Percentiles rank a stretch among this genome's conserved stretches.
Conservation (phyloP, 2,113 vertebrate genomes). For the Hemichromis elongatus region DNA sequence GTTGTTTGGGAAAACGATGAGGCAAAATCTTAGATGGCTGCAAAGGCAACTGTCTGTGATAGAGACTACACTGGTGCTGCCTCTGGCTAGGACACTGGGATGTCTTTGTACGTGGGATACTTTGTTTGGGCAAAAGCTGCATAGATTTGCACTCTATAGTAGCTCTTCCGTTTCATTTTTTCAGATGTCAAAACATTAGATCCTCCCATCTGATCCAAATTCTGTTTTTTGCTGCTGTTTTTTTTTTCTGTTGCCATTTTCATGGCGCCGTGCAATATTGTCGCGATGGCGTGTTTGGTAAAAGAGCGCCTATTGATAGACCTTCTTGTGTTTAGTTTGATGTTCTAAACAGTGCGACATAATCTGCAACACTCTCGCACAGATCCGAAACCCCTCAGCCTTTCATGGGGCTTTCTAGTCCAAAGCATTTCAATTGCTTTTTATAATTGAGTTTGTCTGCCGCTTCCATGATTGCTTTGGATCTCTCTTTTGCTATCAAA, state of each 20-base stretch:
- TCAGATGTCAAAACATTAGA: slow-evolving; percentile 18
- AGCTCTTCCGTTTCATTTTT: neutral
- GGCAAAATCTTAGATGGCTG: neutral
- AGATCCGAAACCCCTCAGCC: slow-evolving; percentile 59
- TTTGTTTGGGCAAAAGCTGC: neutral
- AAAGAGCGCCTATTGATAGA: slow-evolving; percentile 53
- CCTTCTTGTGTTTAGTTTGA: slow-evolving; percentile 61
- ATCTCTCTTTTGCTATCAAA: slow-evolving; percentile 65
- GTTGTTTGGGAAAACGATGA: neutral
- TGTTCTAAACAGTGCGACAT: slow-evolving; percentile 59
- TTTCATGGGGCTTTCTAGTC: slow-evolving; percentile 62
- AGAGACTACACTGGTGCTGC: neutral
- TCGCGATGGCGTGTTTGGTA: slow-evolving; percentile 22
- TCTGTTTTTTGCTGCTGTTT: neutral
- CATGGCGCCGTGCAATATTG: neutral
- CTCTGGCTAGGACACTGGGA: neutral
- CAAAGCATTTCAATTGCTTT: slow-evolving; percentile 66
- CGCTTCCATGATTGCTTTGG: slow-evolving; percentile 62
- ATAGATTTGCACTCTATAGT: slow-evolving; percentile 5
- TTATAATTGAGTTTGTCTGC: slow-evolving; percentile 71
- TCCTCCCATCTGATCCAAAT: slow-evolving; percentile 17
- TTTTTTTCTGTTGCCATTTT: neutral
- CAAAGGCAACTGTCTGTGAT: neutral
- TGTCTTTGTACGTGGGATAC: neutral
- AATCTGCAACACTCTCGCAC: slow-evolving; percentile 55